phyloP scores from a whole-genome alignment of 2,888 invertebrate species.

The Clunio marinus region DNA sequence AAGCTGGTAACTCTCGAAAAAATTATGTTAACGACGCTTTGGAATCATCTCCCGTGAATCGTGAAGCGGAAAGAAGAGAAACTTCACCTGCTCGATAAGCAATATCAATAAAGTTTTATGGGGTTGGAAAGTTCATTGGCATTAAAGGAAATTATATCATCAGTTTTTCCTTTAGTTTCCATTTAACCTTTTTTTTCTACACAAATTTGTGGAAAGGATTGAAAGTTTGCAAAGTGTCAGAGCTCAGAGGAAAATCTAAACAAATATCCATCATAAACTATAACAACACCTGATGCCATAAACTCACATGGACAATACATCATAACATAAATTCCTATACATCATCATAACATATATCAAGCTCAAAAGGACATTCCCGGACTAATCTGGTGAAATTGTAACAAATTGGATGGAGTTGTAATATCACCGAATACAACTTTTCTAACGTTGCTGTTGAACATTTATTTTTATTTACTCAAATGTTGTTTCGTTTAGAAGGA shows the following conservation, averaged over 20 bases:
- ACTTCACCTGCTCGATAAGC: constrained; percentile 32
- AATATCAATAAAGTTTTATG: constrained; percentile 36
- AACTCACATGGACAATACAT: not conserved
- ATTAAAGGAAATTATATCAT: constrained; percentile 10
- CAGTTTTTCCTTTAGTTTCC: too few relatives aligned
- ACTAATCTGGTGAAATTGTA: constrained; percentile 31
- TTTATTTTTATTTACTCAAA: constrained; percentile 13
- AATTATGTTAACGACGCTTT: constrained; percentile 7
- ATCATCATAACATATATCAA: not conserved
- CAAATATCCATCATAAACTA: not conserved
- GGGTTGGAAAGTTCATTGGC: constrained; percentile 26
- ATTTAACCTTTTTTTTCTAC: not conserved
- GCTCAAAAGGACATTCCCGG: not conserved
- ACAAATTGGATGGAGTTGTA: constrained; percentile 17
- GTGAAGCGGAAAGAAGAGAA: not conserved
- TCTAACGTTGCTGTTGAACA: not conserved
- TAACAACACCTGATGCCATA: not conserved
- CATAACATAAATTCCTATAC: constrained; percentile 1
- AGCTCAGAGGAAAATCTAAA: too few relatives aligned
- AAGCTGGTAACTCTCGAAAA: not conserved
- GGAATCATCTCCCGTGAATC: too few relatives aligned
- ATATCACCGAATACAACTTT: not conserved
- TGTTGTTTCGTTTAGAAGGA: not conserved
- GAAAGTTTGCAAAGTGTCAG: too few relatives aligned
- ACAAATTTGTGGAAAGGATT: not conserved